A percentile compares a stretch with the other conserved stretches of the same genome.
These are phyloP conservation scores for Acanthopagrus latus DNA, from an alignment of 2,797 vertebrate genomes.

Conservation along the genomic window DNA sequence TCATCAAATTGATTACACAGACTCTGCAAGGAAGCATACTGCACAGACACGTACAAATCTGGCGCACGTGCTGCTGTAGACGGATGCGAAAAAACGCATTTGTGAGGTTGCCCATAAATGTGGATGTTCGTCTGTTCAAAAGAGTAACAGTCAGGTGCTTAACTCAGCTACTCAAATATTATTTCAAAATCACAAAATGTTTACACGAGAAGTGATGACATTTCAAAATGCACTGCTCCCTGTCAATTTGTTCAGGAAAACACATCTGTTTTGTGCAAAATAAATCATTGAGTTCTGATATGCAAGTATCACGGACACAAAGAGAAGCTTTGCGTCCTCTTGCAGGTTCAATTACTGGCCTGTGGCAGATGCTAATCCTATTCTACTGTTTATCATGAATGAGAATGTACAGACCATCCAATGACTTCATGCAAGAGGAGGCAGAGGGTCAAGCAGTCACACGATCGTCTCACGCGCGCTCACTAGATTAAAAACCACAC, in stretches of 20 bases:
- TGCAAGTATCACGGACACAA: conserved; percentile 65
- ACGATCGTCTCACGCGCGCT: conserved; percentile 56
- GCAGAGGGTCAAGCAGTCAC: conserved; percentile 69
- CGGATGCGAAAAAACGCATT: conserved; percentile 37
- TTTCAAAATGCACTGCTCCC: conserved; percentile 60
- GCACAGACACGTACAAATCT: conserved; percentile 45
- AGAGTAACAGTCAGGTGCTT: conserved; percentile 66
- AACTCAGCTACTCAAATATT: conserved; percentile 43
- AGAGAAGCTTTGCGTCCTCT: conserved; percentile 70
- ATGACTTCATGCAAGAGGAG: conserved; percentile 78
- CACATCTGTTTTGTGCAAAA: conserved; percentile 77
- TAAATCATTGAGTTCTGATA: conserved; percentile 70
- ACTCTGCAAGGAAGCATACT: conserved; percentile 59
- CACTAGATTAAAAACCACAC: conserved; percentile 59
- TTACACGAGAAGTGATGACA: conserved; percentile 31
- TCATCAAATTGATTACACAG: conserved; percentile 77
- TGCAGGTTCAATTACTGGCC: conserved; percentile 72
- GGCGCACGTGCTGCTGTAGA: conserved; percentile 41
- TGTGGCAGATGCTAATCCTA: conserved; percentile 63
- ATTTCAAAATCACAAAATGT: conserved; percentile 50
- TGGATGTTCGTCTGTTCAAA: conserved; percentile 44
- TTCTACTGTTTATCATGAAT: conserved; percentile 62
- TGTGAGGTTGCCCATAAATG: conserved; percentile 42
- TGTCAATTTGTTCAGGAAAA: conserved; percentile 61
- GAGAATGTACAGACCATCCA: conserved; percentile 69